Evolutionary conservation across 2,888 invertebrate species (phyloP), one percentile per base, ranked within the genome.

Genomic region (Andrena hattorfiana): DNA sequence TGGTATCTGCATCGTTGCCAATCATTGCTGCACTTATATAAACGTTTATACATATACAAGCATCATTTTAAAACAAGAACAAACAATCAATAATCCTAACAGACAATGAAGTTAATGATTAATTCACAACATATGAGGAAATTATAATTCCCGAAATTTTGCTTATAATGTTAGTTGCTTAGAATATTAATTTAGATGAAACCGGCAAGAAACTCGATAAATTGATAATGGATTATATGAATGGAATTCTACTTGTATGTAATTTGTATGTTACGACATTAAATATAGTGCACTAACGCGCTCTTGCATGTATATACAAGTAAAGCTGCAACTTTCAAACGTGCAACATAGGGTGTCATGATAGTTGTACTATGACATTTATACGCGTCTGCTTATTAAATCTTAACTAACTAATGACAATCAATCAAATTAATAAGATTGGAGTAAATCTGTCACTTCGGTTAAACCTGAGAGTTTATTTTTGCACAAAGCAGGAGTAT

Each of bases 381-480:
- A 30, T 60, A 48, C 16, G 48, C 49, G 49, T 60, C 35, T 49
- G 64, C 32, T 76, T 42, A 56, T 48, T n/a, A 48, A 49, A 68
- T 64, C 49, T 64, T 68, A 20, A 51, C 23, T 54, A 20, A 35
- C 10, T 20, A 63, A 10, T 48, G 35, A 28, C n/a, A 35, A 23
- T 54, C n/a, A 1, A 73, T 56, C 16, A 73, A 30, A 16, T 67
- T 20, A 42, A 42, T 30, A 42, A 42, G 42, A 42, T 42, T 42
- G 42, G 6, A 30, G 2, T n/a, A 42, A 42, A 69, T 59, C 42
- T 42, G 51, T 42, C 26, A 48, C 67, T 77, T 86, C 86, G 84
- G 85, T 87, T 89, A 87, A 91, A 91, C 91, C 92, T 91, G 91
- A 91, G 91, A 91, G 90, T 91, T 91, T 89, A 42, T 81, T 80